These are phyloP conservation scores for Lateolabrax maculatus DNA, from an alignment of 2,797 vertebrate genomes.

Conservation along the genomic window DNA sequence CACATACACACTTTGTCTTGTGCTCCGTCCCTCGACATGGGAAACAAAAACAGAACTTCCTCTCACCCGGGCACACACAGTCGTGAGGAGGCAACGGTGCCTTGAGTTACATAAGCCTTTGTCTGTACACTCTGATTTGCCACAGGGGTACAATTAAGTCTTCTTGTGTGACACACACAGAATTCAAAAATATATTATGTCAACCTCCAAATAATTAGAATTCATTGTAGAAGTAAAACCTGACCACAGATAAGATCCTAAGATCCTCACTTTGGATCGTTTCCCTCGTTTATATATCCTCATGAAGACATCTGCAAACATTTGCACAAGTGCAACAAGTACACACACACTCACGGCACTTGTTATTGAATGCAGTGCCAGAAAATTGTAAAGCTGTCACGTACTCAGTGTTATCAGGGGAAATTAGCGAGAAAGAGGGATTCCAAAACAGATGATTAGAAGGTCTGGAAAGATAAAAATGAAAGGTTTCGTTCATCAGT, in stretches of 20 bases:
- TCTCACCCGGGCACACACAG: not conserved
- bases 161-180: not conserved
- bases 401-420: constrained; percentile 26
- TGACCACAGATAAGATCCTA: not conserved
- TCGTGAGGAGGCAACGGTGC: not conserved
- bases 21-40: not conserved
- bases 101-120: not conserved
- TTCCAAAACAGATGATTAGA: not conserved
- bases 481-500: not conserved
- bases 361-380: not conserved
- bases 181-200: not conserved
- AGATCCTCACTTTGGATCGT: not conserved
- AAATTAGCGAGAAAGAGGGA: constrained; percentile 24
- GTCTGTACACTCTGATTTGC: not conserved
- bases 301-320: constrained; percentile 17
- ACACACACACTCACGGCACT: not conserved
- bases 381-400: not conserved
- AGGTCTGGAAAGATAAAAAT: not conserved
- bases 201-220: not conserved
- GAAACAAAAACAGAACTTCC: constrained; percentile 3
- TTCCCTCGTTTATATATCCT: not conserved
- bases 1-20: not conserved
- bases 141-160: constrained; percentile 11
- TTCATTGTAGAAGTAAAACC: not conserved
- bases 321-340: not conserved